Conservation (phyloP, 2,113 vertebrate species). For the Rhabdomys dilectus region DNA sequence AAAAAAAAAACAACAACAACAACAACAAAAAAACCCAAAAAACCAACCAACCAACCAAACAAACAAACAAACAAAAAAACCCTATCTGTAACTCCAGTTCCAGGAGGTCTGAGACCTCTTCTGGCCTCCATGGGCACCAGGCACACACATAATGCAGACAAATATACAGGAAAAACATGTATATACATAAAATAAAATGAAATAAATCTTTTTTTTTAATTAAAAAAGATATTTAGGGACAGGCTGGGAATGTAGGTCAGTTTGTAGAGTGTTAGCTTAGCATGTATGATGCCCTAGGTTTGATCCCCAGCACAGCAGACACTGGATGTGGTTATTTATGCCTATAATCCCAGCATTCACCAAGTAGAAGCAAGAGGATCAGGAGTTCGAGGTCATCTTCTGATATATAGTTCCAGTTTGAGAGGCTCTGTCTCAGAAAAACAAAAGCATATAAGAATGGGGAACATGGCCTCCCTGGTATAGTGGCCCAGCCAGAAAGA, state of each 20-base stretch:
- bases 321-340: not conserved
- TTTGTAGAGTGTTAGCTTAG: not conserved
- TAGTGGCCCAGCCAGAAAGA: not conserved
- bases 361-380: not conserved
- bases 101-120: not conserved
- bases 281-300: not conserved
- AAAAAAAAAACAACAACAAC: no score
- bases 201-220: not conserved
- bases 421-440: not conserved
- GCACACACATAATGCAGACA: not conserved
- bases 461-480: not conserved
- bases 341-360: not conserved
- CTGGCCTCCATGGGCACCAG: not conserved
- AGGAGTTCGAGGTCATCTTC: not conserved
- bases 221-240: not conserved
- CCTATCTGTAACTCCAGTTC: no score
- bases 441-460: not conserved
- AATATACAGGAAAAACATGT: not conserved
- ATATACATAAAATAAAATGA: not conserved
- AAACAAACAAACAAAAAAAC: no score
- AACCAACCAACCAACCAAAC: no score
- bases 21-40: no score
- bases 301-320: not conserved
- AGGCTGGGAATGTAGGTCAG: not conserved
- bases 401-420: not conserved